Evolutionary conservation across 2,888 invertebrate species (phyloP), one percentile per base, ranked within the genome.

Genomic region (Enoplolaimus lenunculus): DNA sequence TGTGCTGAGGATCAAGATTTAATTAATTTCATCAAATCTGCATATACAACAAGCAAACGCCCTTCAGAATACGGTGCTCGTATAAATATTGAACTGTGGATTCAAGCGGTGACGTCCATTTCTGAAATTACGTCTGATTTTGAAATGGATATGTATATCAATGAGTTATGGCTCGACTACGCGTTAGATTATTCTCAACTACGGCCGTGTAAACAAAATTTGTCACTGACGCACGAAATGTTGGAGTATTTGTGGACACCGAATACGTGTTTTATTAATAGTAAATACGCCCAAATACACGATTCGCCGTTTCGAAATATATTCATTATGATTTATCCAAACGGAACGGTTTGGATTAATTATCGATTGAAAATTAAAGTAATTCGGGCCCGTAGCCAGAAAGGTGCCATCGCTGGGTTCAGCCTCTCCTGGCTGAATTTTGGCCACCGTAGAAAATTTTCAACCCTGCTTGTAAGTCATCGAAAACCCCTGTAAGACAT

Each of bases 181-280:
- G 28, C 68, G 2, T 26, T 68, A 2, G 28, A 28, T 2, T 68
- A 68, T 30, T 21, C 2, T n/a, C 45, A 68, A 21, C 34, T 68
- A 57, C 2, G 3, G 64, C 79, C 79, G 1, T 79, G 79, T 73
- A 79, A 79, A 72, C 76, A 78, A 68, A 79, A 79, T 71, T 73
- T 79, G 57, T 78, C 79, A 16, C 73, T 79, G 30, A 70, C 35
- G 16, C 34, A 70, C 59, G 45, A 70, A 70, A 28, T 70, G 67
- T 68, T 70, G 59, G 57, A 70, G 2, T 26, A 34, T n/a, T 31
- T 70, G 28, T 68, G 68, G 68, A 68, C 35, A 26, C 68, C 68
- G 26, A 68, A 68, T 60, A 68, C 68, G 59, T 68, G 68, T 68
- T 68, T 68, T 29, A 68, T 68, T 7, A 68, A 68, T 28, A 60